Percentiles rank a stretch among this genome's conserved stretches.
phyloP scores from a whole-genome alignment of 1,140 invertebrate species.

The Theocolax elegans region DNA sequence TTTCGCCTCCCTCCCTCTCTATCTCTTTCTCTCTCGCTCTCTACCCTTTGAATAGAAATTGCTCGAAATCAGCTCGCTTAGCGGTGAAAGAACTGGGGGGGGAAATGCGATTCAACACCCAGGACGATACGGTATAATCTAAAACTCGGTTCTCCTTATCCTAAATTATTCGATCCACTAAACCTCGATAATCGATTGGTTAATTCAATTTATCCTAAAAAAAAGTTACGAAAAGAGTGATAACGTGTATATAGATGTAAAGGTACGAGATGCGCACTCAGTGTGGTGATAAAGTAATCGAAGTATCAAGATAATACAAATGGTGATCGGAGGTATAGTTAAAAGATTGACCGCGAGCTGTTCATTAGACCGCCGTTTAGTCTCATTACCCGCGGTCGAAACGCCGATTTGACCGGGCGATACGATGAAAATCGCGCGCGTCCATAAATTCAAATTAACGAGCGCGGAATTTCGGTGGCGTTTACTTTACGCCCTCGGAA shows the following conservation, averaged over 20 bases:
- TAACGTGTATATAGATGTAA: too few species aligned
- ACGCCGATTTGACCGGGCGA: slow-evolving; percentile 16
- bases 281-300: neutral
- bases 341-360: neutral
- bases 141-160: neutral
- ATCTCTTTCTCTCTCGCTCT: too few species aligned
- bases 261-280: too few species aligned
- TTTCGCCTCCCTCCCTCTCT: neutral
- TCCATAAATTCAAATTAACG: slow-evolving; percentile 41
- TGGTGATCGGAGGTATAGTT: neutral
- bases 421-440: slow-evolving; percentile 29
- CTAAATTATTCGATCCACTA: slow-evolving; percentile 6
- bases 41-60: slow-evolving; percentile 35
- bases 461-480: slow-evolving; percentile 28
- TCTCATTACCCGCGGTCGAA: slow-evolving; percentile 15
- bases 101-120: neutral
- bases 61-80: slow-evolving; percentile 34
- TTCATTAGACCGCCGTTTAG: slow-evolving; percentile 30
- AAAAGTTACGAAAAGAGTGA: too few species aligned
- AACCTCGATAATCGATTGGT: too few species aligned
- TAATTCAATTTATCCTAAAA: too few species aligned
- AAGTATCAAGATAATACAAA: neutral
- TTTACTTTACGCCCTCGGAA: neutral
- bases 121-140: neutral
- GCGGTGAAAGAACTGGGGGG: neutral